A percentile compares a stretch with the other conserved stretches of the same genome.
Conservation (phyloP, 2,113 vertebrate species). For the Crotalus helleri region DNA sequence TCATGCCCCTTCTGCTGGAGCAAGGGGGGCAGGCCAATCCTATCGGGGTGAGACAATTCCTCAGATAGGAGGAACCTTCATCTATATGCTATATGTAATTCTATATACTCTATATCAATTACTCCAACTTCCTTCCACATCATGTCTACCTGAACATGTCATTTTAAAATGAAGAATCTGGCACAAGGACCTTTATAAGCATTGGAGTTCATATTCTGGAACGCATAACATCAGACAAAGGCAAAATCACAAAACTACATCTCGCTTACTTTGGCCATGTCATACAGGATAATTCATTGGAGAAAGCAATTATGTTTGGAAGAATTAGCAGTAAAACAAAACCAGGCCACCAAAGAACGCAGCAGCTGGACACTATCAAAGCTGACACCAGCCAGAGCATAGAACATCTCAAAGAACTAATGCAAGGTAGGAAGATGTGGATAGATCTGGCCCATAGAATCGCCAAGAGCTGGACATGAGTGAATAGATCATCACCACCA, state of each 20-base stretch:
- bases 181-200: background rate
- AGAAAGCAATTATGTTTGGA: background rate
- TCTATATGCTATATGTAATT: background rate
- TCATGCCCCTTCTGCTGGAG: too few species aligned
- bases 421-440: background rate
- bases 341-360: background rate
- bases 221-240: too few species aligned
- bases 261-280: background rate
- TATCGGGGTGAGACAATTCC: too few species aligned
- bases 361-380: background rate
- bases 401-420: too few species aligned
- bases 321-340: background rate
- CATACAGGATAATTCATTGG: background rate
- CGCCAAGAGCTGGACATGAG: background rate
- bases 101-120: background rate
- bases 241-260: too few species aligned
- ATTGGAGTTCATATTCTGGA: background rate
- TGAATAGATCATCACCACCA: too few species aligned
- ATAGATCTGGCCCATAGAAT: background rate
- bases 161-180: background rate
- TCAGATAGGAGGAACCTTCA: background rate
- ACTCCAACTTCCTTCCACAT: background rate
- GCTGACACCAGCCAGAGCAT: too few species aligned
- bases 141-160: background rate
- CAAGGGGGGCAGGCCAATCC: too few species aligned